Evolutionary conservation across 2,113 vertebrate species (phyloP).

Genomic region (Gymnocephalus cernua): DNA sequence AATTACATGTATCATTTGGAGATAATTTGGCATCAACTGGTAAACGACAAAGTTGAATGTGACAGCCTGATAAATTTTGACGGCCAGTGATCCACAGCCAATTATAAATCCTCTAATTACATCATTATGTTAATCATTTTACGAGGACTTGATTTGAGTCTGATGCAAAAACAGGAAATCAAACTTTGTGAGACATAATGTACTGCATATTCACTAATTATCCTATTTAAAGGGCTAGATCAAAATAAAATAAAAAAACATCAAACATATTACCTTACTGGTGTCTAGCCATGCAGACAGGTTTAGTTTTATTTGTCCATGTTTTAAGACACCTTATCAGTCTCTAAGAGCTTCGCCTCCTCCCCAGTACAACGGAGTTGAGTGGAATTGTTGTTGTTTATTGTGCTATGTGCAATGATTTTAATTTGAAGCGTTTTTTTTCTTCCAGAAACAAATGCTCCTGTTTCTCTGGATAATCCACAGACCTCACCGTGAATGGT

Average conservation of each 20-base stretch:
- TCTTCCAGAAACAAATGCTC: neutral
- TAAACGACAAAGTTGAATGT: constrained; percentile 20
- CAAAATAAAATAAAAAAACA: too few species aligned
- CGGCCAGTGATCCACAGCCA: constrained; percentile 43
- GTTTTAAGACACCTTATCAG: neutral
- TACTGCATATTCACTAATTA: neutral
- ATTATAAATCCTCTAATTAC: constrained; percentile 44
- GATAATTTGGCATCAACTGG: constrained; percentile 54
- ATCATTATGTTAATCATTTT: constrained; percentile 51
- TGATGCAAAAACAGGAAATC: constrained; percentile 45
- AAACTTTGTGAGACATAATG: constrained; percentile 11
- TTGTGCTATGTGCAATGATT: too few species aligned
- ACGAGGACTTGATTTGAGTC: constrained; percentile 27
- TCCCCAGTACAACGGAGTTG: neutral
- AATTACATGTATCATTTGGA: constrained; percentile 46
- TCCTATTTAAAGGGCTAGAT: constrained; percentile 4
- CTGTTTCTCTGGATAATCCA: neutral
- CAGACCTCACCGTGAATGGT: neutral
- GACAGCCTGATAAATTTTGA: constrained; percentile 38
- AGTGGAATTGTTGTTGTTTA: neutral
- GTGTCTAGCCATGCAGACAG: neutral
- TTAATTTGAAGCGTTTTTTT: too few species aligned
- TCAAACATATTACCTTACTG: neutral
- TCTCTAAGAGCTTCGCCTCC: too few species aligned
- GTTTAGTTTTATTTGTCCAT: neutral